phyloP scores from a whole-genome alignment of 2,888 invertebrate genomes.

The Plemyria rubiginata region DNA sequence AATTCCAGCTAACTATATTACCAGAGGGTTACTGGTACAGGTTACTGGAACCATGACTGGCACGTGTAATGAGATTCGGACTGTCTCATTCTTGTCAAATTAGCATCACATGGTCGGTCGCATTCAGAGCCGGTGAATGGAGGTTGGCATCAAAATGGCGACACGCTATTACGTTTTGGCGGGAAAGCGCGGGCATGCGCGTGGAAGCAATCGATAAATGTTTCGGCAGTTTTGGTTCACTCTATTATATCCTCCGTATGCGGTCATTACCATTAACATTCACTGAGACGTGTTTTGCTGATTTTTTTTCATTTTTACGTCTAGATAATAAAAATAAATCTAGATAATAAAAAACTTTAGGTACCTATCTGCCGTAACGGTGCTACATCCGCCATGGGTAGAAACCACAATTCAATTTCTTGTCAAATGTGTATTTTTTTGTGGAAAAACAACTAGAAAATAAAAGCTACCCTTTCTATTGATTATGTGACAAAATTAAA shows the following conservation, averaged over 20 bases:
- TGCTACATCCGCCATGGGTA: too few relatives aligned
- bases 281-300: neutral
- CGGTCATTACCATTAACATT: conserved; percentile 19
- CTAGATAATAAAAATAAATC: too few relatives aligned
- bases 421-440: too few relatives aligned
- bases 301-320: neutral
- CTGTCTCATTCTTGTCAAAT: conserved; percentile 46
- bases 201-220: conserved; percentile 65
- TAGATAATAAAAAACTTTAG: too few relatives aligned
- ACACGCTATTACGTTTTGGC: conserved; percentile 67
- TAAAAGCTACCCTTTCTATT: too few relatives aligned
- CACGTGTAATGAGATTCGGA: conserved; percentile 27
- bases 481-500: too few relatives aligned
- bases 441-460: too few relatives aligned
- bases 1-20: neutral
- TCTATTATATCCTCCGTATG: conserved; percentile 44
- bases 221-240: conserved; percentile 53
- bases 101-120: conserved; percentile 45
- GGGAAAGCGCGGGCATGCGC: conserved; percentile 71
- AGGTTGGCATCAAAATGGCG: conserved; percentile 43
- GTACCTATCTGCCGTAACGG: too few relatives aligned
- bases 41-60: conserved; percentile 19
- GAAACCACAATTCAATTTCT: too few relatives aligned
- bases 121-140: conserved; percentile 45
- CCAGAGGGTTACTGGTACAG: neutral